These are phyloP conservation scores for Scomber colias DNA, from an alignment of 2,113 vertebrate species.

Conservation along the genomic window DNA sequence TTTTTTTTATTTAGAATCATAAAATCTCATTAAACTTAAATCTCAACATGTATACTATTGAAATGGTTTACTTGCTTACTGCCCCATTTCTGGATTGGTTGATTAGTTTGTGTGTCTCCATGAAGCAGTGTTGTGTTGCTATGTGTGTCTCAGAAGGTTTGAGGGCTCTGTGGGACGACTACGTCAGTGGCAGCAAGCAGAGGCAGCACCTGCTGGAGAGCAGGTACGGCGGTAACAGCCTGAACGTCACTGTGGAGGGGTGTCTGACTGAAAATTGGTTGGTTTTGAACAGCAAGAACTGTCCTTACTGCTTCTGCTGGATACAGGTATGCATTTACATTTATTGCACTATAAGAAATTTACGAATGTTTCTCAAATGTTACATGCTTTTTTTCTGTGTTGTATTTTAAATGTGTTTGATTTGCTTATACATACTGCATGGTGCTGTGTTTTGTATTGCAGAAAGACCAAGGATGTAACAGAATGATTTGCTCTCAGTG, in stretches of 20 bases:
- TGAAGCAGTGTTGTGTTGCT: not conserved
- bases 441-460: slow-evolving; percentile 44
- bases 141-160: slow-evolving; percentile 83
- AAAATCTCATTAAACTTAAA: no score
- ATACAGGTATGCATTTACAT: slow-evolving; percentile 70
- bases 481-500: slow-evolving; percentile 42
- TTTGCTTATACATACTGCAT: not conserved
- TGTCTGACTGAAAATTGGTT: slow-evolving; percentile 86
- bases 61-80: not conserved
- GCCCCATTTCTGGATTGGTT: not conserved
- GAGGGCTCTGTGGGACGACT: slow-evolving; percentile 84
- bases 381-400: not conserved
- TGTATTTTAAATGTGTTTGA: not conserved
- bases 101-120: not conserved
- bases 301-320: slow-evolving; percentile 87
- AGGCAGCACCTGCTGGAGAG: slow-evolving; percentile 83
- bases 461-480: slow-evolving; percentile 66
- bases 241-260: slow-evolving; percentile 79
- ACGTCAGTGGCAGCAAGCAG: slow-evolving; percentile 81
- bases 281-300: slow-evolving; percentile 85
- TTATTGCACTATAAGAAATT: not conserved
- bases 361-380: no score
- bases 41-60: no score
- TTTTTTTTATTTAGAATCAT: no score
- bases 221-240: slow-evolving; percentile 79